These are phyloP conservation scores for Bellardia pandia DNA, from an alignment of 2,888 invertebrate species.

Conservation along the genomic window DNA sequence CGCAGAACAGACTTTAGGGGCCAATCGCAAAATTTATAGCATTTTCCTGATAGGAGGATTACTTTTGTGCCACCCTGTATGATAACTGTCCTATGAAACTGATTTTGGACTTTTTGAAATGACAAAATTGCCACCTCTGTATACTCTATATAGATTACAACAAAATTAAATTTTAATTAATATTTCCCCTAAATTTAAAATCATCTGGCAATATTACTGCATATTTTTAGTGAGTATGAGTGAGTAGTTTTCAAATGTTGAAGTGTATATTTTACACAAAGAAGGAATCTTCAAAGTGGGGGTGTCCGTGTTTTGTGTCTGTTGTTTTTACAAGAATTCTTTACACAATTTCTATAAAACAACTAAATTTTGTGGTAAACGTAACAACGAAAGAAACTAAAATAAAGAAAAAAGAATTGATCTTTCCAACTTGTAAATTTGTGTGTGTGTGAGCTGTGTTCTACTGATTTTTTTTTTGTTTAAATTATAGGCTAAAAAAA, in stretches of 20 bases:
- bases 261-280: conserved; percentile 4
- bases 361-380: conserved; percentile 45
- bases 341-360: conserved; percentile 57
- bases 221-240: conserved; percentile 19
- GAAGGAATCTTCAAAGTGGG: conserved; percentile 62
- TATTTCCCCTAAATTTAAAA: neutral
- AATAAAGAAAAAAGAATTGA: conserved; percentile 45
- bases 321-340: conserved; percentile 41
- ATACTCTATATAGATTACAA: too few relatives aligned
- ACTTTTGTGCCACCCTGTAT: too few relatives aligned
- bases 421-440: conserved; percentile 38
- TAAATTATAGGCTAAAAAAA: conserved; percentile 19
- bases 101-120: too few relatives aligned
- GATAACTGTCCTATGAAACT: too few relatives aligned
- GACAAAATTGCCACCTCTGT: too few relatives aligned
- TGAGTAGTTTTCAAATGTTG: conserved; percentile 44
- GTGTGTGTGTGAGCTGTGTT: neutral
- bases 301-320: conserved; percentile 56
- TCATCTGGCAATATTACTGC: conserved; percentile 23
- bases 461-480: conserved; percentile 3
- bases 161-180: too few relatives aligned
- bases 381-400: conserved; percentile 34
- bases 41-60: too few relatives aligned
- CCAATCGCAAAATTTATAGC: too few relatives aligned
- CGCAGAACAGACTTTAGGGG: too few relatives aligned